Conservation (phyloP, 2,888 invertebrate genomes). For the Agrochola litura region DNA sequence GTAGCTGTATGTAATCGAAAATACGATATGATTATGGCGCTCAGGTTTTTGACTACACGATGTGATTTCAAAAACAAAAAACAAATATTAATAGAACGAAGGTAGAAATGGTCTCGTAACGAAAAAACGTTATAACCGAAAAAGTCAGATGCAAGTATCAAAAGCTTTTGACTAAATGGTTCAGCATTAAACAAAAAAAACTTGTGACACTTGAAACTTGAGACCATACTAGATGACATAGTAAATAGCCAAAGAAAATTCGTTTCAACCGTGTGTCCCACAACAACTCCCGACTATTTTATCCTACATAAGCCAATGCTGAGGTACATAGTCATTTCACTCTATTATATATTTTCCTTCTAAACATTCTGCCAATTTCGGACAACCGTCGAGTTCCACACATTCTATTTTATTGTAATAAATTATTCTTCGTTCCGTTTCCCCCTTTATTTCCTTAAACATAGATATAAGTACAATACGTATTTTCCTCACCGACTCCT, state of each 20-base stretch:
- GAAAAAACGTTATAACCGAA: too few relatives aligned
- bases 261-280: too few relatives aligned
- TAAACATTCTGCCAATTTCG: conserved; percentile 35
- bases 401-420: conserved; percentile 44
- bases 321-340: background rate
- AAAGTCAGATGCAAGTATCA: too few relatives aligned
- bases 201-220: too few relatives aligned
- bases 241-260: too few relatives aligned
- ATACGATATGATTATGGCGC: background rate
- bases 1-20: too few relatives aligned
- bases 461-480: conserved; percentile 35
- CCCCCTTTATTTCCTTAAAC: conserved; percentile 29
- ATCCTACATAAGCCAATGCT: background rate
- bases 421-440: conserved; percentile 34
- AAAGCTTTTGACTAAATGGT: too few relatives aligned
- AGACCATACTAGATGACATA: too few relatives aligned
- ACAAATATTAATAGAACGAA: background rate
- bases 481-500: conserved; percentile 20
- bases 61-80: background rate
- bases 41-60: background rate
- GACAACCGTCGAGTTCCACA: conserved; percentile 12
- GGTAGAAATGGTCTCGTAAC: too few relatives aligned
- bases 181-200: too few relatives aligned
- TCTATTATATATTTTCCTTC: conserved; percentile 8
- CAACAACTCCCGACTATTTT: background rate